Evolutionary conservation across 2,888 invertebrate species (phyloP).

Genomic region (Yponomeuta sedellus): DNA sequence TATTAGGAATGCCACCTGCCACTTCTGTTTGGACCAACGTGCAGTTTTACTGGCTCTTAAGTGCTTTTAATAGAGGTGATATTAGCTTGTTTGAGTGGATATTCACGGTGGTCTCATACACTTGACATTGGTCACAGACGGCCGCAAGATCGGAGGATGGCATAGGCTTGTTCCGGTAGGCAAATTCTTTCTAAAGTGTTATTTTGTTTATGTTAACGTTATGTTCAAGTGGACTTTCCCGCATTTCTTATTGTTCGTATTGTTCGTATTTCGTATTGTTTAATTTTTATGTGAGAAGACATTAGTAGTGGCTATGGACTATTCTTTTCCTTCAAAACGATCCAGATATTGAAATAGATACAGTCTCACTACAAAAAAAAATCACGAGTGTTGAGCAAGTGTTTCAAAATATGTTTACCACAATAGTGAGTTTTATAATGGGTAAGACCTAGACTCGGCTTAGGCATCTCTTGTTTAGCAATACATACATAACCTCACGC

Average conservation of each 20-base stretch:
- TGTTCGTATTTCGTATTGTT: constrained; percentile 4
- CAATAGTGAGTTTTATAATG: too few relatives aligned
- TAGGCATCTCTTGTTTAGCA: too few relatives aligned
- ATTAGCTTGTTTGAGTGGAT: background rate
- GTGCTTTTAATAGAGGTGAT: constrained; percentile 3
- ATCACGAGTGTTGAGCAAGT: too few relatives aligned
- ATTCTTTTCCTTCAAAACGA: too few relatives aligned
- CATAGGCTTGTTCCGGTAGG: constrained; percentile 44
- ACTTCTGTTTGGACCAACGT: background rate
- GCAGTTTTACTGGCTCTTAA: constrained; percentile 6
- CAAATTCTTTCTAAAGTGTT: constrained; percentile 49
- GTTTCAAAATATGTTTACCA: too few relatives aligned
- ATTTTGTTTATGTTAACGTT: constrained; percentile 22
- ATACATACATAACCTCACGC: too few relatives aligned
- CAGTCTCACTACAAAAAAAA: too few relatives aligned
- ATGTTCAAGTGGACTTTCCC: constrained; percentile 11
- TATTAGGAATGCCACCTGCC: constrained; percentile 2
- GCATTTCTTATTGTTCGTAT: constrained; percentile 1
- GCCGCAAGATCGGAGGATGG: constrained; percentile 19
- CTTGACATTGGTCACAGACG: constrained; percentile 9
- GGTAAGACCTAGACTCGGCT: too few relatives aligned
- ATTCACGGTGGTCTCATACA: background rate
- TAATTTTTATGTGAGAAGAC: background rate
- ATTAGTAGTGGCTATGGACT: too few relatives aligned
- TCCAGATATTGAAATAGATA: too few relatives aligned